phyloP scores from a whole-genome alignment of 2,888 invertebrate genomes.

The Heliconius charithonia region DNA sequence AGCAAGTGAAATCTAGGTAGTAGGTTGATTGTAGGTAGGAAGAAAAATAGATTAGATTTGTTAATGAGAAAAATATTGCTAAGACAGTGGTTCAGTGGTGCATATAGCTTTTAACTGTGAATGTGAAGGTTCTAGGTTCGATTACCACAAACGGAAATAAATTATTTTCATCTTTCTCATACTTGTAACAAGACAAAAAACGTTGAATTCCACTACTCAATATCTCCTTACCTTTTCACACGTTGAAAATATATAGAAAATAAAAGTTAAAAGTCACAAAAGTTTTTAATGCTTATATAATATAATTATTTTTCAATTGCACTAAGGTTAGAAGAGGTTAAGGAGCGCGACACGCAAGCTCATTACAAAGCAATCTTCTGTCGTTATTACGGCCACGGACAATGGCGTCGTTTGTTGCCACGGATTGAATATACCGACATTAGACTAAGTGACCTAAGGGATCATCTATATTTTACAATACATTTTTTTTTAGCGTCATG shows the following conservation, averaged over 20 bases:
- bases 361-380: slow-evolving; percentile 22
- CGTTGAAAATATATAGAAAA: neutral
- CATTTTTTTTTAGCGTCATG: neutral
- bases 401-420: slow-evolving; percentile 19
- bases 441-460: slow-evolving; percentile 18
- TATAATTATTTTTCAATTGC: slow-evolving; percentile 2
- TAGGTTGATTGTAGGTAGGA: too few relatives aligned
- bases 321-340: neutral
- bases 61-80: too few relatives aligned
- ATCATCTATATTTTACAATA: neutral
- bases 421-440: slow-evolving; percentile 14
- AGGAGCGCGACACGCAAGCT: slow-evolving; percentile 12
- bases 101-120: too few relatives aligned
- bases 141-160: too few relatives aligned
- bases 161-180: too few relatives aligned
- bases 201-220: too few relatives aligned
- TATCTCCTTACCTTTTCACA: too few relatives aligned
- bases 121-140: too few relatives aligned
- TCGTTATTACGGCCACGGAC: slow-evolving; percentile 7
- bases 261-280: neutral
- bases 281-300: neutral
- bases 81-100: too few relatives aligned
- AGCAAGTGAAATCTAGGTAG: too few relatives aligned
- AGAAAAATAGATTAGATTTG: too few relatives aligned
- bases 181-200: too few relatives aligned